Evolutionary conservation across 2,113 vertebrate species (phyloP).

Genomic region (Bambusicola thoracicus): DNA sequence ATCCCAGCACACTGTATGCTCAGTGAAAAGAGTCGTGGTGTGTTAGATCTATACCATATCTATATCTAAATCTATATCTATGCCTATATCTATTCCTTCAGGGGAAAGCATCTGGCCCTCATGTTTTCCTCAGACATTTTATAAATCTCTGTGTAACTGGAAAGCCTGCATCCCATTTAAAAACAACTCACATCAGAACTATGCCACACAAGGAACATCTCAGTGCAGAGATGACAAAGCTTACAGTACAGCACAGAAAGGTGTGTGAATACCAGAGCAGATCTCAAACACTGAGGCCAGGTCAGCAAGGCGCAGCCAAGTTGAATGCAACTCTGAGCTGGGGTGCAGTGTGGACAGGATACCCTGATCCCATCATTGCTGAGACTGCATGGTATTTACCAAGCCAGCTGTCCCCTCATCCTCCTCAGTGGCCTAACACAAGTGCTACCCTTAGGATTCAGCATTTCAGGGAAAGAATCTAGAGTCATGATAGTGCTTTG

Average conservation of each 20-base stretch:
- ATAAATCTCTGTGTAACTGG: background rate
- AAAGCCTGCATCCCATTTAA: background rate
- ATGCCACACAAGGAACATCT: background rate
- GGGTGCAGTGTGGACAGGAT: background rate
- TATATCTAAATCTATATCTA: too few relatives aligned
- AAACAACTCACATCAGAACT: background rate
- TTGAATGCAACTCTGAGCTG: background rate
- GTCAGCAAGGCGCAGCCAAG: background rate
- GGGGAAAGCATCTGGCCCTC: background rate
- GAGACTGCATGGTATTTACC: rapidly evolving
- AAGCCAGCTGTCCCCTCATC: rapidly evolving
- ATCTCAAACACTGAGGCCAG: background rate
- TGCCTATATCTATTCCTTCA: background rate
- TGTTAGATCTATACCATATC: background rate
- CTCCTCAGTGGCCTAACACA: rapidly evolving
- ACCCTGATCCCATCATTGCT: background rate
- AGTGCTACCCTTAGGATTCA: rapidly evolving
- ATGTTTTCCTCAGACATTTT: background rate
- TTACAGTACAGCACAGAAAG: rapidly evolving
- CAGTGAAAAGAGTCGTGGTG: background rate
- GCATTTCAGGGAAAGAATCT: background rate
- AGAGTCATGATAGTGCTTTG: background rate
- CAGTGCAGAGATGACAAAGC: background rate
- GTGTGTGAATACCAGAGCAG: rapidly evolving
- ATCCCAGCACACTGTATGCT: background rate